Evolutionary conservation across 2,113 vertebrate genomes (phyloP).

Genomic region (Columba janthina): DNA sequence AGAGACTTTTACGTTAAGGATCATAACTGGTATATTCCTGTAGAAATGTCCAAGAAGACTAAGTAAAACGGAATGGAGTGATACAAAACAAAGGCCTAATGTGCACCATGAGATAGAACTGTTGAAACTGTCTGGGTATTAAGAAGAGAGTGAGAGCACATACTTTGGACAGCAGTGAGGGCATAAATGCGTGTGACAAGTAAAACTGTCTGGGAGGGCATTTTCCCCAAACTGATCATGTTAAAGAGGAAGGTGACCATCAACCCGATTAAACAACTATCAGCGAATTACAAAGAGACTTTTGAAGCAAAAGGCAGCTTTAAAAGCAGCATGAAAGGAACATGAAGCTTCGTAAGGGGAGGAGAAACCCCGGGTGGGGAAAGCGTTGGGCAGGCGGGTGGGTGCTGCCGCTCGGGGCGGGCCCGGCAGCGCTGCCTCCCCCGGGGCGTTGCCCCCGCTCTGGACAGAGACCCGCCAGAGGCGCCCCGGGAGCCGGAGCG

Average conservation of each 20-base stretch:
- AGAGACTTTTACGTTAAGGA: background rate
- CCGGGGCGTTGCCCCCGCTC: background rate
- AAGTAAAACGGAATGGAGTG: background rate
- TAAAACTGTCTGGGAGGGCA: background rate
- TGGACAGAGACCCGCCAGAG: too few relatives aligned
- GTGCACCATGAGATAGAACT: background rate
- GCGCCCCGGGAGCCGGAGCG: background rate
- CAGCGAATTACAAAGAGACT: background rate
- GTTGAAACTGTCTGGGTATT: background rate
- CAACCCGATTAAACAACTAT: background rate
- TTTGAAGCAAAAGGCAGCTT: too few relatives aligned
- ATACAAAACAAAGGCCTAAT: background rate
- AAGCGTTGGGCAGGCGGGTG: rapidly evolving
- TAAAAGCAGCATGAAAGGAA: background rate
- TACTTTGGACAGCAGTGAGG: background rate
- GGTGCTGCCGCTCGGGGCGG: rapidly evolving
- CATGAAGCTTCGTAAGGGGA: too few relatives aligned
- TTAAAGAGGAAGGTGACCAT: too few relatives aligned
- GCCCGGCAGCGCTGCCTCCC: too few relatives aligned
- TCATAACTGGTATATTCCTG: background rate
- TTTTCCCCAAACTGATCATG: background rate
- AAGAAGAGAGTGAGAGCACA: background rate
- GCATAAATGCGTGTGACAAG: background rate
- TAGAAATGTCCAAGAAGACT: background rate
- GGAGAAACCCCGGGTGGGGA: background rate